These are phyloP conservation scores for Panagrolaimus sp. DNA, from an alignment of 1,140 invertebrate species.

Conservation along the genomic window DNA sequence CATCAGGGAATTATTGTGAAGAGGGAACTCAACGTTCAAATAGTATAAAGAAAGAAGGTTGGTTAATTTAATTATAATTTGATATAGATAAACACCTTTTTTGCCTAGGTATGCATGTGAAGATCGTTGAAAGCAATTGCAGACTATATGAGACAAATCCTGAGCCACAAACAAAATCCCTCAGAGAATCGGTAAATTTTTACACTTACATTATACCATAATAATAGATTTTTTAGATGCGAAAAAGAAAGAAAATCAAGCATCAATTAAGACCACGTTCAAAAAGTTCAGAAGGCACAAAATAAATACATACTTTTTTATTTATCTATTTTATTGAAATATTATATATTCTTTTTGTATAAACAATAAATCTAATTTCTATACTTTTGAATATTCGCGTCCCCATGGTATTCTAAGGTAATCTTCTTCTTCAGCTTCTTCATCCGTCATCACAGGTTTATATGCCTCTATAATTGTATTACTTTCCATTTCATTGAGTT, in stretches of 20 bases:
- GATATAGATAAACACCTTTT: no score
- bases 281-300: no score
- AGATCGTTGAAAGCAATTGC: neutral
- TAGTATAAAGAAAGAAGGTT: neutral
- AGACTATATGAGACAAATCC: neutral
- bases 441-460: neutral
- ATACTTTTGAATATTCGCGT: conserved; percentile 21
- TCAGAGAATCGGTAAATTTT: no score
- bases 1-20: neutral
- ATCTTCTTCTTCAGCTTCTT: conserved; percentile 30
- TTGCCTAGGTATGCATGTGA: neutral
- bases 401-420: conserved; percentile 36
- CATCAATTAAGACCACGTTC: no score
- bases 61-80: no score
- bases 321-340: no score
- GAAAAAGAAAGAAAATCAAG: no score
- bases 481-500: conserved; percentile 9
- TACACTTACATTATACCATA: no score
- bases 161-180: neutral
- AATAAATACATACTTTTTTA: no score
- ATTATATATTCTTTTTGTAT: no score
- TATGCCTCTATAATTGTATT: conserved; percentile 6
- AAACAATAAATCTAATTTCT: neutral
- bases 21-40: neutral
- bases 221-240: no score